These are phyloP conservation scores for Sylvilagus floridanus DNA, from an alignment of 2,797 vertebrate species.

Conservation along the genomic window DNA sequence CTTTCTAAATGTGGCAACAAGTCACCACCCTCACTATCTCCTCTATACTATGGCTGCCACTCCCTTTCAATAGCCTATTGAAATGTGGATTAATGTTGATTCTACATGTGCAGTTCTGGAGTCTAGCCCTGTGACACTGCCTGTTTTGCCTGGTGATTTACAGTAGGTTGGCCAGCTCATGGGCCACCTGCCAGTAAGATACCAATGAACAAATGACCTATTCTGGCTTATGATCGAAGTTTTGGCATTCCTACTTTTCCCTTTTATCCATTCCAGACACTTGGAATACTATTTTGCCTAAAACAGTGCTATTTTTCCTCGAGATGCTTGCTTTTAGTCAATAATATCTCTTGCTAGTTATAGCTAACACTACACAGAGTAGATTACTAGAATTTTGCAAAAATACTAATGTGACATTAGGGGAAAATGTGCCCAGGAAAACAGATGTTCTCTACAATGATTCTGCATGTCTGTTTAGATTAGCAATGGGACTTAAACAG, in stretches of 20 bases:
- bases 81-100: neutral
- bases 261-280: neutral
- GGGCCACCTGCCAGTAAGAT: neutral
- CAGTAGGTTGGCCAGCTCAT: neutral
- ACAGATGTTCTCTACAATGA: neutral
- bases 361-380: neutral
- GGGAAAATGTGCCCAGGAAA: neutral
- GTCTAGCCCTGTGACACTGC: neutral
- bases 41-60: neutral
- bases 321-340: neutral
- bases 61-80: neutral
- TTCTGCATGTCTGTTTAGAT: neutral
- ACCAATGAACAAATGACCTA: neutral
- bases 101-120: neutral
- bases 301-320: neutral
- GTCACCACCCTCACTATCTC: neutral
- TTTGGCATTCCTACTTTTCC: neutral
- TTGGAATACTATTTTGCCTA: neutral
- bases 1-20: slow-evolving; percentile 18
- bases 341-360: neutral
- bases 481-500: neutral
- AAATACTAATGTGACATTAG: neutral
- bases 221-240: neutral
- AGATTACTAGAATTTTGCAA: neutral
- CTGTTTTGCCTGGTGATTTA: neutral